A percentile compares a stretch with the other conserved stretches of the same genome.
Evolutionary conservation across 2,797 vertebrate genomes (phyloP).

Genomic region (Argya squamiceps): DNA sequence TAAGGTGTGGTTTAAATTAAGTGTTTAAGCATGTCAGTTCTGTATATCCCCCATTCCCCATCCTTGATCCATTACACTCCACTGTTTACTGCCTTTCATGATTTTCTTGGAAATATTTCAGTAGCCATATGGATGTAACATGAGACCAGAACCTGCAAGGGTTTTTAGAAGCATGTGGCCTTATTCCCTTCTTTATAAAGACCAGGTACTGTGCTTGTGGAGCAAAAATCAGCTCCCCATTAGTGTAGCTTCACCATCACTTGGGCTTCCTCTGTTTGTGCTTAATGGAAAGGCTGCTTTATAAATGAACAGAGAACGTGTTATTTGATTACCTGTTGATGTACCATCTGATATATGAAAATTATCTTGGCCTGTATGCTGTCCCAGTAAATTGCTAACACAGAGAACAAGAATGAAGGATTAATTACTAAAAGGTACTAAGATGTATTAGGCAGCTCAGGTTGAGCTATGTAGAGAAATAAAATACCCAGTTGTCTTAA

Average conservation of each 20-base stretch:
- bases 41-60: fast-evolving
- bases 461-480: neutral
- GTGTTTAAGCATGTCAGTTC: neutral
- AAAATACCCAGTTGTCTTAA: neutral
- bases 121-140: fast-evolving
- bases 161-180: neutral
- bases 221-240: neutral
- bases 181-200: neutral
- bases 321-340: neutral
- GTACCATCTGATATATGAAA: neutral
- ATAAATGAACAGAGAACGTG: neutral
- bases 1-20: neutral
- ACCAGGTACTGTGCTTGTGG: neutral
- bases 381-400: neutral
- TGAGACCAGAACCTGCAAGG: neutral
- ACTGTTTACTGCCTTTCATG: neutral
- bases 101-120: neutral
- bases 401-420: neutral
- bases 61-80: neutral
- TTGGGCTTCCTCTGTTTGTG: neutral
- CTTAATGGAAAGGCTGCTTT: neutral
- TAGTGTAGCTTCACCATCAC: neutral
- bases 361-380: neutral
- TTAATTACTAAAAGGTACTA: neutral
- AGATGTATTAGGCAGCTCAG: neutral